Conservation (phyloP, 2,113 vertebrate genomes). For the Esox niger region DNA sequence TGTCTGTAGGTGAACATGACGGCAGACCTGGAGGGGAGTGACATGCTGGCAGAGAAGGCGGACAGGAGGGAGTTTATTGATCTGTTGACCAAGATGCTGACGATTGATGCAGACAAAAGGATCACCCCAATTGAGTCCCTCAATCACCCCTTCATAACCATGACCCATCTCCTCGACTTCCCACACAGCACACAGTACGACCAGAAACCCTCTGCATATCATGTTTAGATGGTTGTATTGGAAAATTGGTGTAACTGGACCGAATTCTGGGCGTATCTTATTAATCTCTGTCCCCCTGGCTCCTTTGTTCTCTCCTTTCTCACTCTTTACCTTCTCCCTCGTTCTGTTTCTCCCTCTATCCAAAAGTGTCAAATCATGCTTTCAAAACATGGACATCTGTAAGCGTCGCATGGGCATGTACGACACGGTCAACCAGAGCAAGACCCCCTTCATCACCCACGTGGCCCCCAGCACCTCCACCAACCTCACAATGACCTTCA, state of each 20-base stretch:
- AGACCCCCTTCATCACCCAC: slow-evolving; percentile 97
- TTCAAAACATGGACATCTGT: slow-evolving; percentile 99
- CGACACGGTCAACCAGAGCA: slow-evolving; percentile 98
- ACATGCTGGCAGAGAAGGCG: slow-evolving; percentile 96
- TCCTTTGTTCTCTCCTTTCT: neutral
- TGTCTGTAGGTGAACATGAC: slow-evolving; percentile 91
- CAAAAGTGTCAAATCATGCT: slow-evolving; percentile 98
- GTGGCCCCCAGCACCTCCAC: slow-evolving; percentile 97
- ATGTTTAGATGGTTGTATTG: neutral
- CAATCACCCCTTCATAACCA: slow-evolving; percentile 96
- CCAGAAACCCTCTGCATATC: neutral
- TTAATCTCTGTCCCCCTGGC: neutral
- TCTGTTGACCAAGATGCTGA: slow-evolving; percentile 97
- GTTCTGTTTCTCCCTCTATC: neutral
- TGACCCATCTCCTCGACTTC: slow-evolving; percentile 95
- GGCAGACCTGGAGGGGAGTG: slow-evolving; percentile 92
- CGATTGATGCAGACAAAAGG: slow-evolving; percentile 96
- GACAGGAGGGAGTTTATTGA: slow-evolving; percentile 98
- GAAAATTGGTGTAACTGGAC: neutral
- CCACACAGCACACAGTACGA: slow-evolving; percentile 96
- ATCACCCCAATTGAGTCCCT: slow-evolving; percentile 97
- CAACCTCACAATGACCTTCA: slow-evolving; percentile 99
- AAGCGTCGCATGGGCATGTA: slow-evolving; percentile 97
- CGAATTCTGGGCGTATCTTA: neutral
- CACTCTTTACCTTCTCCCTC: neutral